These are phyloP conservation scores for Oeneis ivallda DNA, from an alignment of 2,888 invertebrate species.

Conservation along the genomic window DNA sequence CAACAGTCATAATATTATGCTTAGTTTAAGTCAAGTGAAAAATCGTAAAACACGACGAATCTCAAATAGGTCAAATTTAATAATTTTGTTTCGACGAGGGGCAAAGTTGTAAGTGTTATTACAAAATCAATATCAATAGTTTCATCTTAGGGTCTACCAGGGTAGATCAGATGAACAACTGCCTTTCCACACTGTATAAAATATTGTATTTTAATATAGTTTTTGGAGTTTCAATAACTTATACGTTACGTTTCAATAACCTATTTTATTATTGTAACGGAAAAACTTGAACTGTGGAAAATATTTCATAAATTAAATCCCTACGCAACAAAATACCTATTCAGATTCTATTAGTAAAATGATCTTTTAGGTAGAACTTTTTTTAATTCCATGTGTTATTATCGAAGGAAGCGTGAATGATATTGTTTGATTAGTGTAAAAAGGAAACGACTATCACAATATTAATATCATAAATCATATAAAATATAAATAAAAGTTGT, in stretches of 20 bases:
- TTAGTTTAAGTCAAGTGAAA: background rate
- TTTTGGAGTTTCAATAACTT: too few species aligned
- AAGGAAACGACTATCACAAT: constrained; percentile 44
- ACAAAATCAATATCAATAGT: too few species aligned
- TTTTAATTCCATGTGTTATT: constrained; percentile 5
- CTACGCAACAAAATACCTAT: background rate
- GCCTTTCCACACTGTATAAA: too few species aligned
- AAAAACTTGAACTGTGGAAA: too few species aligned
- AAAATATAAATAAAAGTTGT: constrained; percentile 51
- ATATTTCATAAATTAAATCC: too few species aligned
- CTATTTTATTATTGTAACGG: too few species aligned
- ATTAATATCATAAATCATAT: constrained; percentile 47
- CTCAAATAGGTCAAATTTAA: constrained; percentile 10
- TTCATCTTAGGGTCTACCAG: background rate
- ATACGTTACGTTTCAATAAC: too few species aligned
- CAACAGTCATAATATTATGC: background rate
- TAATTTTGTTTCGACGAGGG: background rate
- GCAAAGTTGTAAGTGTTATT: background rate
- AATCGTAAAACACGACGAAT: constrained; percentile 7
- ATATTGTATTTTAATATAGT: too few species aligned
- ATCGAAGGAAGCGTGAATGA: constrained; percentile 13
- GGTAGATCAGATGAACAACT: too few species aligned
- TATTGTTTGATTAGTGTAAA: constrained; percentile 4
- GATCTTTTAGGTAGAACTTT: background rate
- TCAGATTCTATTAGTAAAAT: background rate